These are phyloP conservation scores for Stenopsyche tienmushanensis DNA, from an alignment of 1,140 invertebrate species.

Conservation along the genomic window DNA sequence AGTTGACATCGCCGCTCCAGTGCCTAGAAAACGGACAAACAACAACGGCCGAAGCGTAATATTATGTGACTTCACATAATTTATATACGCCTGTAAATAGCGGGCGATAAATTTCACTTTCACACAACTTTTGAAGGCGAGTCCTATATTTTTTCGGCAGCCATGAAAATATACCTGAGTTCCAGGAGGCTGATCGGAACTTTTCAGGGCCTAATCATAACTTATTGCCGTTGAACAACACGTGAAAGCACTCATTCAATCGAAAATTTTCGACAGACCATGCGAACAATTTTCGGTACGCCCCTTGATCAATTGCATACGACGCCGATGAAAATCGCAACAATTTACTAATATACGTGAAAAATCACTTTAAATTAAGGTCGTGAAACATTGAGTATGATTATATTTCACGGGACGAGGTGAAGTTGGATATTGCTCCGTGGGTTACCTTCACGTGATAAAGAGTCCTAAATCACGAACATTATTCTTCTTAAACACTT, in stretches of 20 bases:
- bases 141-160: background rate
- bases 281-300: too few species aligned
- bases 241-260: background rate
- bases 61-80: slow-evolving; percentile 3
- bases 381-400: too few species aligned
- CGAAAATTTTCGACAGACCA: too few species aligned
- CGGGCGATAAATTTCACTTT: slow-evolving; percentile 20
- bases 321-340: too few species aligned
- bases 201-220: slow-evolving; percentile 4
- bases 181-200: background rate
- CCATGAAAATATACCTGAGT: background rate
- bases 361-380: too few species aligned
- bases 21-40: slow-evolving; percentile 28
- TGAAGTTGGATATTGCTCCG: background rate
- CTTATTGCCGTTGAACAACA: background rate
- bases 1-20: slow-evolving; percentile 3
- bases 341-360: too few species aligned
- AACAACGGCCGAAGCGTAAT: slow-evolving; percentile 11
- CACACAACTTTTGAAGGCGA: background rate
- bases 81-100: slow-evolving; percentile 20
- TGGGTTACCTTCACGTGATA: background rate
- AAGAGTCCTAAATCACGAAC: background rate
- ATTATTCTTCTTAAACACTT: background rate
- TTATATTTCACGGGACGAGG: too few species aligned
- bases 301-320: too few species aligned